Evolutionary conservation across 2,113 vertebrate genomes (phyloP).

Genomic region (Nothocercus julius): DNA sequence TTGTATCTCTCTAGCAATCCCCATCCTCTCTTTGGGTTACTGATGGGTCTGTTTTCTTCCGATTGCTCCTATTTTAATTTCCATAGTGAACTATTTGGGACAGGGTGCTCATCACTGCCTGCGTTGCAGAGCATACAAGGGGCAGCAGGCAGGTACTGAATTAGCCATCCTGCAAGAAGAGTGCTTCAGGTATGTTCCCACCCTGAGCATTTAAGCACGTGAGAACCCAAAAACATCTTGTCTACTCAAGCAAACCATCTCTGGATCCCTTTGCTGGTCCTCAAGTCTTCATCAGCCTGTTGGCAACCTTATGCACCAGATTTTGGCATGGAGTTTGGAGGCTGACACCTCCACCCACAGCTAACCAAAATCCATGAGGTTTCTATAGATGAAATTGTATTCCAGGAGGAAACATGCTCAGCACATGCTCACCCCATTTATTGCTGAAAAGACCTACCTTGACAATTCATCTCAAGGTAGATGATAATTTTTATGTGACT

Average conservation of each 20-base stretch:
- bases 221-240: background rate
- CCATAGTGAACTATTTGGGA: background rate
- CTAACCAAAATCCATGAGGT: background rate
- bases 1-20: background rate
- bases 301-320: background rate
- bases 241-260: background rate
- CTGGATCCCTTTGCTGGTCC: background rate
- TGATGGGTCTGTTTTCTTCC: background rate
- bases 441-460: background rate
- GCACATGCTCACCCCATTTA: background rate
- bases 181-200: background rate
- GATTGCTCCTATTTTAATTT: background rate
- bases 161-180: background rate
- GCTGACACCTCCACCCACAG: background rate
- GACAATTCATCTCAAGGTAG: background rate
- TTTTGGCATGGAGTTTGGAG: background rate
- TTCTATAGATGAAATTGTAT: background rate
- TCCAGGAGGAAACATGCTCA: background rate
- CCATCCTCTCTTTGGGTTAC: background rate
- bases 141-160: background rate
- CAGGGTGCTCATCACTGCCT: background rate
- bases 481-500: background rate
- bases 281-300: conserved; percentile 14
- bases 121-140: background rate
- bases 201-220: background rate